These are phyloP conservation scores for Portunus trituberculatus DNA, from an alignment of 1,140 invertebrate species.

Conservation along the genomic window DNA sequence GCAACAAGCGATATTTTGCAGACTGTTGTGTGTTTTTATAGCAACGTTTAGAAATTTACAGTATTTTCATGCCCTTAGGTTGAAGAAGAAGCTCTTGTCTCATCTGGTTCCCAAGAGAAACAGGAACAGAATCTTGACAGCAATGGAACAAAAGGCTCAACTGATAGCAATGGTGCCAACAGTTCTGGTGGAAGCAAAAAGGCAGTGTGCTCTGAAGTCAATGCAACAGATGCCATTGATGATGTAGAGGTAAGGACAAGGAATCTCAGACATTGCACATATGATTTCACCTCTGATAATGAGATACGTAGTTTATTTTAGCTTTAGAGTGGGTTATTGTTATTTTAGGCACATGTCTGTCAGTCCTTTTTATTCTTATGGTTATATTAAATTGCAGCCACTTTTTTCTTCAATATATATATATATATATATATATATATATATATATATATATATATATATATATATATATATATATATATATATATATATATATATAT, in stretches of 20 bases:
- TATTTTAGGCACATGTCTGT: no score
- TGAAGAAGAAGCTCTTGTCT: slow-evolving; percentile 61
- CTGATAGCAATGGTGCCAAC: slow-evolving; percentile 31
- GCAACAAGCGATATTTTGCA: no score
- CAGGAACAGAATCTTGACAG: slow-evolving; percentile 51
- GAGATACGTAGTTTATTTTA: background rate
- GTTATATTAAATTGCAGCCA: background rate
- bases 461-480: background rate
- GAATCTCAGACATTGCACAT: background rate
- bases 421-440: background rate
- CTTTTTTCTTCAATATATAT: background rate
- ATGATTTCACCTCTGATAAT: no score
- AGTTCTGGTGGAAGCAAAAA: slow-evolving; percentile 59
- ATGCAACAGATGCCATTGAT: slow-evolving; percentile 52
- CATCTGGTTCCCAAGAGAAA: slow-evolving; percentile 66
- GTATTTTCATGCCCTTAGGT: slow-evolving; percentile 31
- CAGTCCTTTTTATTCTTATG: no score
- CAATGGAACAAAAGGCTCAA: slow-evolving; percentile 24
- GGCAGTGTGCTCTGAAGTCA: slow-evolving; percentile 57
- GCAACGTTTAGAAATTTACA: no score
- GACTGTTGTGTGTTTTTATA: no score
- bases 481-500: background rate
- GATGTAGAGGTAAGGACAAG: slow-evolving; percentile 64
- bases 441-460: background rate
- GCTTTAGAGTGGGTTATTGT: background rate